Conservation (phyloP, 2,888 invertebrate species). For the Ophion slaviceki region DNA sequence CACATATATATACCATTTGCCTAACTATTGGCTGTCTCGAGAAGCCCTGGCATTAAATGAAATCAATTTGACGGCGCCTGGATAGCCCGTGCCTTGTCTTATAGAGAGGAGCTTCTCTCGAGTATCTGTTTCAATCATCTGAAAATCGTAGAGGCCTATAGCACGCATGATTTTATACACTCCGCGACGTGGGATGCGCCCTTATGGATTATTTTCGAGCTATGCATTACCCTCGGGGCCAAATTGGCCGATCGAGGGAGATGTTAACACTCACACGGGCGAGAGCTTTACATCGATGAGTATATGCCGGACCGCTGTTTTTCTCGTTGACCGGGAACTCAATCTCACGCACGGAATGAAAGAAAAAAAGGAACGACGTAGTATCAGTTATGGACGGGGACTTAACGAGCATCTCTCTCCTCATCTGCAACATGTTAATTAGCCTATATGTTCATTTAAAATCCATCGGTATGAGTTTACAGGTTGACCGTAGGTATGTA, state of each 20-base stretch:
- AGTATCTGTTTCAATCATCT: conserved; percentile 17
- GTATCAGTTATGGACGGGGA: conserved; percentile 36
- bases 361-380: conserved; percentile 32
- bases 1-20: conserved; percentile 8
- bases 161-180: not conserved
- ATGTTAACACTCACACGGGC: conserved; percentile 50
- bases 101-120: conserved; percentile 27
- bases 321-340: conserved; percentile 23
- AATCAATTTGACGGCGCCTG: conserved; percentile 74
- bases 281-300: conserved; percentile 42
- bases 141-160: conserved; percentile 27
- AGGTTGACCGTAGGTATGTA: conserved; percentile 27
- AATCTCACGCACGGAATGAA: conserved; percentile 8
- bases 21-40: conserved; percentile 41
- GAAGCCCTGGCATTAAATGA: conserved; percentile 70
- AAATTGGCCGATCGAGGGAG: conserved; percentile 47
- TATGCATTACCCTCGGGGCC: not conserved
- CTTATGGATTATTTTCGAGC: not conserved
- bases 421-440: conserved; percentile 66
- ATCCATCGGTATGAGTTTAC: conserved; percentile 61
- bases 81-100: conserved; percentile 65
- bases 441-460: conserved; percentile 63
- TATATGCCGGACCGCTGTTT: conserved; percentile 20
- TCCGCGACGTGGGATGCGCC: not conserved
- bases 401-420: conserved; percentile 57